phyloP scores from a whole-genome alignment of 2,113 vertebrate species.

The Nestor notabilis region DNA sequence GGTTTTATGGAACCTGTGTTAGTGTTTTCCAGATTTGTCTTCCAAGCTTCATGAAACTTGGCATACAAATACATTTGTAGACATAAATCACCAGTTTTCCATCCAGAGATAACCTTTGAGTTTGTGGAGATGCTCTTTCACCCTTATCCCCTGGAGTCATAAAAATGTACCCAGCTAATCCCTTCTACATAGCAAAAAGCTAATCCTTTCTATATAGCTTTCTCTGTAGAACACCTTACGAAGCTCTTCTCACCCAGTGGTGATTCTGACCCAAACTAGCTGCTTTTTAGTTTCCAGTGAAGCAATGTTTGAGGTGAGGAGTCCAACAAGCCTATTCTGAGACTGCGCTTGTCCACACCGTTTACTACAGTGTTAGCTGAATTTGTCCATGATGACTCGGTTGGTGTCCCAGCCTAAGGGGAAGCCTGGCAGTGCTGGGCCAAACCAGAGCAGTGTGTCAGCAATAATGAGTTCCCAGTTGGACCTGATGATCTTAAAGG shows the following conservation, averaged over 20 bases:
- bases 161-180: neutral
- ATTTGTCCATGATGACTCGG: rapidly evolving
- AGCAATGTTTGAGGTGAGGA: neutral
- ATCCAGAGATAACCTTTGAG: neutral
- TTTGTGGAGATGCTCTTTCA: neutral
- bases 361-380: rapidly evolving
- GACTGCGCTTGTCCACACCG: rapidly evolving
- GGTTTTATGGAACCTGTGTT: neutral
- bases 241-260: neutral
- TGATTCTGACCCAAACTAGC: neutral
- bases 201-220: neutral
- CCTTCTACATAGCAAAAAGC: neutral
- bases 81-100: neutral
- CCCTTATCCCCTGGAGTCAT: neutral
- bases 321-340: too few relatives aligned
- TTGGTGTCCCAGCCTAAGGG: rapidly evolving
- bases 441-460: neutral
- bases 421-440: rapidly evolving
- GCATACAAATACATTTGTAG: neutral
- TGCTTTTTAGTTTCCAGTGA: neutral
- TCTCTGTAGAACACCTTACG: neutral
- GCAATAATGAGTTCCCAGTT: neutral
- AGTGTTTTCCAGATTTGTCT: neutral
- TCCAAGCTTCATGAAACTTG: neutral
- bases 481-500: too few relatives aligned